phyloP scores from a whole-genome alignment of 2,888 invertebrate genomes.

The Acleris laterana region DNA sequence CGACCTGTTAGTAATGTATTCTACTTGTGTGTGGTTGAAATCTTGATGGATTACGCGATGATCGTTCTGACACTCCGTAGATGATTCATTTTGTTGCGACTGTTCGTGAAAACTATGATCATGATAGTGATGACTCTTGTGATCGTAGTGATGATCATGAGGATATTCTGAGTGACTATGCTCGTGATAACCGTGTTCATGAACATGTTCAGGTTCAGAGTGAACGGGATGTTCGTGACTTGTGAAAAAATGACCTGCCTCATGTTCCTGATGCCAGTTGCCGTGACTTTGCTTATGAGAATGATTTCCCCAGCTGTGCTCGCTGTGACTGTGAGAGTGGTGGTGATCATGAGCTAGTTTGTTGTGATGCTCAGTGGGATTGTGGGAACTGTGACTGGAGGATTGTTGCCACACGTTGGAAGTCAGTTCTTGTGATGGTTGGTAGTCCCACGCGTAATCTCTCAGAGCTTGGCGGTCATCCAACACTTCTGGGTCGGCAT shows the following conservation, averaged over 20 bases:
- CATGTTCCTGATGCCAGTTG: slow-evolving; percentile 25
- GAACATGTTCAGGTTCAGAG: slow-evolving; percentile 38
- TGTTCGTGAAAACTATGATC: slow-evolving; percentile 38
- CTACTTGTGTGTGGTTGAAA: slow-evolving; percentile 25
- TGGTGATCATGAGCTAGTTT: slow-evolving; percentile 32
- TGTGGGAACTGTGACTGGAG: slow-evolving; percentile 41
- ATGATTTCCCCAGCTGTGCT: slow-evolving; percentile 40
- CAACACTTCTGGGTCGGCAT: slow-evolving; percentile 48
- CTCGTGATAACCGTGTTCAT: slow-evolving; percentile 42
- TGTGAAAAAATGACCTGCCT: slow-evolving; percentile 34
- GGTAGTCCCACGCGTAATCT: slow-evolving; percentile 68
- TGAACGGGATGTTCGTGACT: slow-evolving; percentile 25
- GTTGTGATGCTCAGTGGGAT: slow-evolving; percentile 38
- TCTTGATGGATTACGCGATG: slow-evolving; percentile 8
- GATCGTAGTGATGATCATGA: slow-evolving; percentile 42
- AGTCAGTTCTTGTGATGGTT: slow-evolving; percentile 42
- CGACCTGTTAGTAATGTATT: slow-evolving; percentile 19
- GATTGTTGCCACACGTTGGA: slow-evolving; percentile 37
- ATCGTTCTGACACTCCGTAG: slow-evolving; percentile 4
- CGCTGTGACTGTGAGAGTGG: slow-evolving; percentile 38
- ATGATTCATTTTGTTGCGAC: slow-evolving; percentile 39
- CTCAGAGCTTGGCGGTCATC: slow-evolving; percentile 62
- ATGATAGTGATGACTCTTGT: slow-evolving; percentile 35
- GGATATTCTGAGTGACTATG: slow-evolving; percentile 41
- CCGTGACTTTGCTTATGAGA: slow-evolving; percentile 23